Base-by-base conservation (phyloP, 1,140 invertebrate genomes). In the Lordiphosa clarofinis region DNA sequence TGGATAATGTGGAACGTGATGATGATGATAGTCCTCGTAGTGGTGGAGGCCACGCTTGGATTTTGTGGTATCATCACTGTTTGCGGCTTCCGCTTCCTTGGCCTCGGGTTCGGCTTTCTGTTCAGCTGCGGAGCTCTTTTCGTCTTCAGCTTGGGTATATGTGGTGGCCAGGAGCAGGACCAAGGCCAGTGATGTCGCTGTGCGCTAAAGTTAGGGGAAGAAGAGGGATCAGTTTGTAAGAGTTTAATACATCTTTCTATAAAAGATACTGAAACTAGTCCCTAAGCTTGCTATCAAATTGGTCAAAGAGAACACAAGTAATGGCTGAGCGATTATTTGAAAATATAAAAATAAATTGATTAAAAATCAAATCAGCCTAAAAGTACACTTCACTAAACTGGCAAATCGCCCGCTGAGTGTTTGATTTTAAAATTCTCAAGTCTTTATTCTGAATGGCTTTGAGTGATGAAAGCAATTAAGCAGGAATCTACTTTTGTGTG, bases 1-100 rank as follows among this genome's bases (percentile, higher is more conserved):
- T 2, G 84, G 86, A 52, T 69, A 82, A 47, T 82, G 76, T 33
- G 76, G 76, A 50, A 82, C 76, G 52, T 86, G 84, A 59, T 87
- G 78, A 49, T 90, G 89, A 48, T 89, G 76, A 43, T 89, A 88
- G 56, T 88, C 87, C 61, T 90, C 90, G 70, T 91, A 90, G 31
- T 91, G 90, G 36, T 91, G 91, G 21, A 93, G 88, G 11, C 93
- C 93, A 58, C 93, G 90, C 75, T 94, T 94, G 49, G 93, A 92
- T 69, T 93, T 92, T 58, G 92, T 92, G 62, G 93, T 93, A 49
- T 90, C 90, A 6, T 88, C 87, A 43, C 65, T 86, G 42, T 64
- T 84, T 12, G 81, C 89, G 24, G 89, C 78, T 87, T 90, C 90
- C 74, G 90, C 89, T 13, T 70, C 69, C 54, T 87, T 75, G 53